Percentiles rank a stretch among this genome's conserved stretches.
phyloP scores from a whole-genome alignment of 2,888 invertebrate species.

The Gonocerus acuteangulatus region DNA sequence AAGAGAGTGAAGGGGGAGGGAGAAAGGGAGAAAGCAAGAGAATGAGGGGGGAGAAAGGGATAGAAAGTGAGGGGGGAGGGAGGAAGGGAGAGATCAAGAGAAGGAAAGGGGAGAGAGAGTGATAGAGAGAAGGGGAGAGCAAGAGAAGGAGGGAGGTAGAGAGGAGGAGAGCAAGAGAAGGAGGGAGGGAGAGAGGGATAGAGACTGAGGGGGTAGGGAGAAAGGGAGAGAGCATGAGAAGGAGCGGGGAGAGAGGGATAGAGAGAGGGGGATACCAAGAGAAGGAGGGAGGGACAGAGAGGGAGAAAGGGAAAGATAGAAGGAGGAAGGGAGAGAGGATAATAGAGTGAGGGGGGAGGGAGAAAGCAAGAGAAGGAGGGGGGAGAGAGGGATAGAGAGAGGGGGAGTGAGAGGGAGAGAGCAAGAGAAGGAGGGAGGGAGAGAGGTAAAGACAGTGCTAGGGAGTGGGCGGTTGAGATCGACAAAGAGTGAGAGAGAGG shows the following conservation, averaged over 20 bases:
- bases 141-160: not conserved
- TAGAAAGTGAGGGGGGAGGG: no score
- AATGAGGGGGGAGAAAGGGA: no score
- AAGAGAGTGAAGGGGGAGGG: no score
- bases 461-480: conserved; percentile 33
- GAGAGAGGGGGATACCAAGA: conserved; percentile 50
- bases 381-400: conserved; percentile 14
- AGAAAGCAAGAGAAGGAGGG: conserved; percentile 18
- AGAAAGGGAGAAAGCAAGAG: no score
- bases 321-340: conserved; percentile 40
- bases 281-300: conserved; percentile 42
- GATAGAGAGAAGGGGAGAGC: not conserved
- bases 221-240: not conserved
- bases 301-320: conserved; percentile 38
- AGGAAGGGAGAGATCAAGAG: no score
- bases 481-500: not conserved
- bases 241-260: conserved; percentile 29
- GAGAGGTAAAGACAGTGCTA: conserved; percentile 42
- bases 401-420: conserved; percentile 30
- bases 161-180: conserved; percentile 45
- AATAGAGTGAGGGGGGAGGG: conserved; percentile 30
- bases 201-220: not conserved
- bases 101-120: not conserved
- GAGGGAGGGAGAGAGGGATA: no score
- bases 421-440: conserved; percentile 50